Evolutionary conservation across 2,797 vertebrate species (phyloP).

Genomic region (Rhynchonycteris naso): DNA sequence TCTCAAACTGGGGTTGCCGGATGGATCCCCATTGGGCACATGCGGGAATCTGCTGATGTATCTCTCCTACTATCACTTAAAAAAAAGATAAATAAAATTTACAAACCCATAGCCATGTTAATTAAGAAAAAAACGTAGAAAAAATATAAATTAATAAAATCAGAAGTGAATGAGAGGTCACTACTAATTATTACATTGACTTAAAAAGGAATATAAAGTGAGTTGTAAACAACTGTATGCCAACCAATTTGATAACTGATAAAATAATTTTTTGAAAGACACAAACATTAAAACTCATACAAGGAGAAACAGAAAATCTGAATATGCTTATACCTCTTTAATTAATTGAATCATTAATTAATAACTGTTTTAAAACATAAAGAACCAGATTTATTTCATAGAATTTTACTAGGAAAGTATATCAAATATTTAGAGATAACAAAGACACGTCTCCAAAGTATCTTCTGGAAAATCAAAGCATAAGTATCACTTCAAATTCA

Average conservation of each 20-base stretch:
- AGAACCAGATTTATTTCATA: neutral
- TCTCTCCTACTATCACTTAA: too few relatives aligned
- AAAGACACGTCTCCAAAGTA: neutral
- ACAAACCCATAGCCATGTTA: neutral
- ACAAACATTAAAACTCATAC: neutral
- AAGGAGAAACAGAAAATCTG: neutral
- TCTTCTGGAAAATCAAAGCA: neutral
- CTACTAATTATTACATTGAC: neutral
- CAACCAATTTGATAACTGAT: neutral
- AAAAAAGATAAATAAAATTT: neutral
- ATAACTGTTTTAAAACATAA: neutral
- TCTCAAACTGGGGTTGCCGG: too few relatives aligned
- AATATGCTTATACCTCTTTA: neutral
- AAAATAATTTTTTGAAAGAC: neutral
- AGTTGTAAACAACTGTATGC: neutral
- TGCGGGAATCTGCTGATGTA: too few relatives aligned
- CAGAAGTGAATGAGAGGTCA: neutral
- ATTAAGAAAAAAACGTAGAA: neutral
- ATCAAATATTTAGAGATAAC: neutral
- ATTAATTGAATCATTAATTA: neutral
- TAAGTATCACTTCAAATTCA: neutral
- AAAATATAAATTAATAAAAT: neutral
- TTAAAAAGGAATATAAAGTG: neutral
- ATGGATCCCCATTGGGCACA: too few relatives aligned
- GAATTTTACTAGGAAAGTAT: neutral